Base-by-base conservation (phyloP, 2,113 vertebrate genomes). In the Zapornia atra region DNA sequence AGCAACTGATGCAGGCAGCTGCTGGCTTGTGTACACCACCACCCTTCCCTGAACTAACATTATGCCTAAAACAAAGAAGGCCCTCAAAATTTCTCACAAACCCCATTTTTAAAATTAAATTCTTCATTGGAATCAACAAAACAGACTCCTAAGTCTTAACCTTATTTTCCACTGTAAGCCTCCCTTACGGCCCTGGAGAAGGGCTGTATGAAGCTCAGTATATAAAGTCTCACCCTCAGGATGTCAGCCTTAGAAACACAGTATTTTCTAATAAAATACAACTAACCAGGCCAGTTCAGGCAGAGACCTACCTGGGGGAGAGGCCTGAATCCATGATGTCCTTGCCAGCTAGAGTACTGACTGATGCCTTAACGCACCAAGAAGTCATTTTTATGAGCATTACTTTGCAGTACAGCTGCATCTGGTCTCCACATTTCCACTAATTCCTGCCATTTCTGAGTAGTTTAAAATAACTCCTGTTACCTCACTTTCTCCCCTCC, bases 391-490 rank as follows among this genome's bases (percentile, higher is more conserved):
- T 94, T 80, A 95, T 89, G 77, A 96, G 90, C 0, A 0, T 92
- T 96, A 65, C 48, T 87, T 90, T 82, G 63, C 94, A 73, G 66
- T 77, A 70, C 86, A 92, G 83, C 93, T 95, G 96, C 97, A 97
- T 96, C 95, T 97, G 95, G 92, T 92, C 91, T 82, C 86, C 96
- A 97, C 73, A 95, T 96, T 97, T 96, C 86, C 90, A 82, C 63
- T 91, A 83, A 93, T 92, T 90, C 91, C 92, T 96, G 66, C 69
- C 81, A 83, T 96, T 96, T 95, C 86, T 92, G 63, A 92, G 88
- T 95, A 96, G 95, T 95, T 96, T 95, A 64, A 96, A 97, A 92
- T 92, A 96, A 96, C 34, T 94, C n/a, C 76, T 93, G 91, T 97
- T 97, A 92, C 87, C 91, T 96, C 93, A 96, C 88, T 96, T 96